These are phyloP conservation scores for Lophura nycthemera DNA, from an alignment of 2,113 vertebrate genomes.

Conservation along the genomic window DNA sequence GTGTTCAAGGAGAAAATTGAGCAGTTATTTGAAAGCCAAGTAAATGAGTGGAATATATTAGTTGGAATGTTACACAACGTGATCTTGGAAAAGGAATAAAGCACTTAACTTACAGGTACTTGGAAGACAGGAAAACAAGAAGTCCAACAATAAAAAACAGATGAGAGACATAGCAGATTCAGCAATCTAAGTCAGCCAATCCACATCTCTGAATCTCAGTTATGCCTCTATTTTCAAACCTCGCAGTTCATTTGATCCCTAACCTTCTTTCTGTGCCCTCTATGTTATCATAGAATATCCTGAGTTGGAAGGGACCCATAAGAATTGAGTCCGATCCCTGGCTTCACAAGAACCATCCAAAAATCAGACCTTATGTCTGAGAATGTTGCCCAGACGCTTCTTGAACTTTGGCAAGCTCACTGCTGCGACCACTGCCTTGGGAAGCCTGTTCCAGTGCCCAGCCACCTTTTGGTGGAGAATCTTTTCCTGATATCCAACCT, in stretches of 20 bases:
- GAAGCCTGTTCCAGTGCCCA: too few relatives aligned
- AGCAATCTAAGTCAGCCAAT: not conserved
- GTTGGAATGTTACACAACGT: not conserved
- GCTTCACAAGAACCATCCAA: too few relatives aligned
- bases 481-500: too few relatives aligned
- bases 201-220: not conserved
- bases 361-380: too few relatives aligned
- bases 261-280: not conserved
- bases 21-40: not conserved
- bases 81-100: not conserved
- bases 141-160: not conserved
- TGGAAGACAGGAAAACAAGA: not conserved
- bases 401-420: too few relatives aligned
- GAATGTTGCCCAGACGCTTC: too few relatives aligned
- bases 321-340: too few relatives aligned
- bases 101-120: not conserved
- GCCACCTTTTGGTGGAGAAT: too few relatives aligned
- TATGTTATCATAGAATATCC: not conserved
- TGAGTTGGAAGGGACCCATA: too few relatives aligned
- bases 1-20: not conserved
- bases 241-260: not conserved
- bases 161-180: not conserved
- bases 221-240: not conserved
- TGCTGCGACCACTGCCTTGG: too few relatives aligned
- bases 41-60: not conserved